Percentiles rank a stretch among this genome's conserved stretches.
Conservation (phyloP, 2,888 invertebrate species). For the Nycteola revayana region DNA sequence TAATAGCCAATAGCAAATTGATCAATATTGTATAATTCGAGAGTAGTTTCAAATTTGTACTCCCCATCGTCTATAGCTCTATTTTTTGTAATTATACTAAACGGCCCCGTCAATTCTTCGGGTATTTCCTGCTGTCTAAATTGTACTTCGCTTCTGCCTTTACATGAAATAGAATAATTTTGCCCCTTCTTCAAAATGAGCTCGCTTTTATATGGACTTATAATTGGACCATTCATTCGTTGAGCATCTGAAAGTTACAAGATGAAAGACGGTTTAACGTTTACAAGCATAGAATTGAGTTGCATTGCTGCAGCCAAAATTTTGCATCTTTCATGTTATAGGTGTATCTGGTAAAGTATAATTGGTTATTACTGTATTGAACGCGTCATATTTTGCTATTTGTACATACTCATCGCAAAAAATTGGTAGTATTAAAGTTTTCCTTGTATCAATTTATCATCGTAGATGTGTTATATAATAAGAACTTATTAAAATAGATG, state of each 20-base stretch:
- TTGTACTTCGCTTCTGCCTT: conserved; percentile 47
- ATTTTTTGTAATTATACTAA: conserved; percentile 27
- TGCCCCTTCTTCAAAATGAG: conserved; percentile 61
- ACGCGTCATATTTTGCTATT: no score
- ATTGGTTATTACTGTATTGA: no score
- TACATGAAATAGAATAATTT: conserved; percentile 64
- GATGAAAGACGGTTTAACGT: conserved; percentile 9
- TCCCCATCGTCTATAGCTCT: conserved; percentile 31
- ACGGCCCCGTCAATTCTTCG: conserved; percentile 50
- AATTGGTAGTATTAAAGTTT: neutral
- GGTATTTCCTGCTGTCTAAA: conserved; percentile 62
- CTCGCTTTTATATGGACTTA: conserved; percentile 55
- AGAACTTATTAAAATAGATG: conserved; percentile 45
- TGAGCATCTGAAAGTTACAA: conserved; percentile 66
- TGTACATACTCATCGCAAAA: no score
- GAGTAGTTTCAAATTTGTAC: conserved; percentile 62
- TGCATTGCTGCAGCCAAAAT: no score
- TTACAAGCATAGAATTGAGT: no score
- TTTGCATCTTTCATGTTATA: no score
- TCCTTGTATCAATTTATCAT: conserved; percentile 34
- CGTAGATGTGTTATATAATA: conserved; percentile 7
- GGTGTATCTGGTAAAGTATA: no score
- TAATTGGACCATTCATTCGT: conserved; percentile 55
- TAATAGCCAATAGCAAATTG: conserved; percentile 78
- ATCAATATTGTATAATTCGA: conserved; percentile 70